Evolutionary conservation across 2,797 vertebrate genomes (phyloP).

Genomic region (Typhlichthys subterraneus): DNA sequence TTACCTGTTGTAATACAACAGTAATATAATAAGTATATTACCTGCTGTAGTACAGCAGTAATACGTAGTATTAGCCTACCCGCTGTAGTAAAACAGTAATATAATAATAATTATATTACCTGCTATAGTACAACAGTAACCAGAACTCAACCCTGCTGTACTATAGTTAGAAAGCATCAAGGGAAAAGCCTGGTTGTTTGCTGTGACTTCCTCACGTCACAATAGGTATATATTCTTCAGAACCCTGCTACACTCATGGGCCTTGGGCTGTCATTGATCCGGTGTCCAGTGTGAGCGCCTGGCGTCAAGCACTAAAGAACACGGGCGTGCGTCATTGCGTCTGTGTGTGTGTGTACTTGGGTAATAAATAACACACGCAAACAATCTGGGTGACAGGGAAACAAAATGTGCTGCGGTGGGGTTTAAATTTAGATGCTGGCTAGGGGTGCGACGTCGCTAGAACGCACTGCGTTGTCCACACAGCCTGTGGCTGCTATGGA

Average conservation of each 20-base stretch:
- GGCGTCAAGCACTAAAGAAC: constrained; percentile 68
- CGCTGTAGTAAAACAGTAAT: no score
- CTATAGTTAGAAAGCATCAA: constrained; percentile 44
- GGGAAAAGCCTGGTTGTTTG: constrained; percentile 23
- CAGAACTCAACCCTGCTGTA: constrained; percentile 21
- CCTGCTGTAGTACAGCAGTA: no score
- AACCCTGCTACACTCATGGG: neutral
- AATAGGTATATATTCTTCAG: constrained; percentile 1
- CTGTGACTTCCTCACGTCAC: neutral
- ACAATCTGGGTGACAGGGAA: constrained; percentile 51
- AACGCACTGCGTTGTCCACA: constrained; percentile 26
- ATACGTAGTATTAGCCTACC: neutral
- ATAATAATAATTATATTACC: no score
- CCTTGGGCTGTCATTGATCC: neutral
- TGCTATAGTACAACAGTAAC: no score
- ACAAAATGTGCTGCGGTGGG: constrained; percentile 62
- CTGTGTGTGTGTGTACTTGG: constrained; percentile 16
- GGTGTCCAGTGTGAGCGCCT: constrained; percentile 22
- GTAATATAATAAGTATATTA: no score
- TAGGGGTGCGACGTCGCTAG: constrained; percentile 46
- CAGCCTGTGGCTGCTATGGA: constrained; percentile 29
- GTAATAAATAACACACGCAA: constrained; percentile 70
- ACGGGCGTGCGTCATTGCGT: constrained; percentile 44
- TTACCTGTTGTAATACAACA: no score
- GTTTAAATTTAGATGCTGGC: constrained; percentile 72